Evolutionary conservation across 2,797 vertebrate species (phyloP).

Genomic region (Chaunax sp.): DNA sequence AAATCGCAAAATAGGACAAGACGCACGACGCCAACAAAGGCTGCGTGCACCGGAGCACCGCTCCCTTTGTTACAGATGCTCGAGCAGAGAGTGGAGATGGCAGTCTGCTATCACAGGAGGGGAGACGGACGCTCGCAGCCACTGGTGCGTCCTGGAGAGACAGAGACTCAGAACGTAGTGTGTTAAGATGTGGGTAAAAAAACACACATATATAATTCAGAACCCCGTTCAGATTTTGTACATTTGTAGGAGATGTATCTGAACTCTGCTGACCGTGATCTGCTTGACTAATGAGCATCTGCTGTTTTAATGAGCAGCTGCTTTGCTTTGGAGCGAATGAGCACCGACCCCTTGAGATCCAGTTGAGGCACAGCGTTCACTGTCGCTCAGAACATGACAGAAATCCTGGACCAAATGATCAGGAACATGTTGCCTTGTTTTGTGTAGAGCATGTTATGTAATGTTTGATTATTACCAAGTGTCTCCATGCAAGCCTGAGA

Average conservation of each 20-base stretch:
- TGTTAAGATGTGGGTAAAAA: not conserved
- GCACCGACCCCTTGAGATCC: constrained; percentile 66
- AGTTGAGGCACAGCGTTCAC: constrained; percentile 5
- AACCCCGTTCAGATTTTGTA: not conserved
- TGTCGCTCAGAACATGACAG: not conserved
- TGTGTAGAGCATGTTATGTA: not conserved
- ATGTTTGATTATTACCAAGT: not conserved
- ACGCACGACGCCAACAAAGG: constrained; percentile 70
- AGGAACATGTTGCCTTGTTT: not conserved
- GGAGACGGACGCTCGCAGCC: not conserved
- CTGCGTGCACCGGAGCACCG: constrained; percentile 57
- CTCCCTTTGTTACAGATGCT: constrained; percentile 81
- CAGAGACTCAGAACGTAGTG: not conserved
- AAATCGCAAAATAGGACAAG: constrained; percentile 28
- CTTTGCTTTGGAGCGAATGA: constrained; percentile 44
- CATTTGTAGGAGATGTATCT: constrained; percentile 7
- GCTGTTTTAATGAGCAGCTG: constrained; percentile 77
- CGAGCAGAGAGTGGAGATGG: constrained; percentile 53
- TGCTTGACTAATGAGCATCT: constrained; percentile 70
- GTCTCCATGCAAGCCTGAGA: not conserved
- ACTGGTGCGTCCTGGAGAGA: constrained; percentile 12
- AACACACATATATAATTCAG: not conserved
- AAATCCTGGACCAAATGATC: not conserved
- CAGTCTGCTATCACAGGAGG: constrained; percentile 37
- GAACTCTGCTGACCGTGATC: constrained; percentile 43